A percentile compares a stretch with the other conserved stretches of the same genome.
These are phyloP conservation scores for Rallus crepitans DNA, from an alignment of 2,797 vertebrate genomes.

Conservation along the genomic window DNA sequence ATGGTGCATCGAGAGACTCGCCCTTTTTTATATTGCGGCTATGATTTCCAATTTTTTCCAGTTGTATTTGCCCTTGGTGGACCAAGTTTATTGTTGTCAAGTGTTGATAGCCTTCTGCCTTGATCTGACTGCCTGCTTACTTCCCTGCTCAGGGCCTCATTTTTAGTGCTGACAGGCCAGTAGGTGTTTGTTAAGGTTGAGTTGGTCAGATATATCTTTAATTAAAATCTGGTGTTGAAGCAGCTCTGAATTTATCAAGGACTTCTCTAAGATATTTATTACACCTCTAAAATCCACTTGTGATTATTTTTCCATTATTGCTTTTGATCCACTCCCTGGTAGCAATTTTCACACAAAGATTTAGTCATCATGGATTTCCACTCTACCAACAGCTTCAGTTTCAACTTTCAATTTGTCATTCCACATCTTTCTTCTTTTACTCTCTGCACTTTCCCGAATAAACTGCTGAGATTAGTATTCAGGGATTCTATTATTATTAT, in stretches of 20 bases:
- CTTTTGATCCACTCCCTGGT: not conserved
- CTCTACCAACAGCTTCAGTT: not conserved
- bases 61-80: not conserved
- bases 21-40: not conserved
- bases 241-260: not conserved
- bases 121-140: not conserved
- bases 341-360: not conserved
- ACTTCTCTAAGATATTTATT: not conserved
- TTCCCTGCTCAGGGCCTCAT: not conserved
- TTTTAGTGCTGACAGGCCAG: not conserved
- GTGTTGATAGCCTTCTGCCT: not conserved
- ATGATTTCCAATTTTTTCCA: not conserved
- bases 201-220: not conserved
- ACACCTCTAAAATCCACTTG: not conserved
- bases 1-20: accelerated
- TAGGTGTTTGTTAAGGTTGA: not conserved
- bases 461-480: not conserved
- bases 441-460: not conserved
- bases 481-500: too few species aligned
- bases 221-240: not conserved
- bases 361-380: not conserved
- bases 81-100: not conserved
- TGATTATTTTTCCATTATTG: not conserved
- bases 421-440: not conserved
- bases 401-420: not conserved